Evolutionary conservation across 1,140 invertebrate genomes (phyloP).

Genomic region (Psix sp.): DNA sequence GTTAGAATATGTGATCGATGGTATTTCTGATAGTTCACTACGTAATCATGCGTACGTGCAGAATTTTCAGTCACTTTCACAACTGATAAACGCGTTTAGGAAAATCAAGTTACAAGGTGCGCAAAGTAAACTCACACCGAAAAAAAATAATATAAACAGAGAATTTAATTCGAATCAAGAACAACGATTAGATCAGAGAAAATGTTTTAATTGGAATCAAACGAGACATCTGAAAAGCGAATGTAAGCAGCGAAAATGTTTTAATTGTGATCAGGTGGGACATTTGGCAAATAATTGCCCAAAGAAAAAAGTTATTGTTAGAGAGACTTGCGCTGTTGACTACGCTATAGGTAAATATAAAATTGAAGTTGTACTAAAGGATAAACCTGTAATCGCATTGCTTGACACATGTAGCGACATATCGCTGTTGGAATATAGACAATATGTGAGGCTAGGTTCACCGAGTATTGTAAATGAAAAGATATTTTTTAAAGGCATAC

Average conservation of each 20-base stretch:
- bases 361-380: background rate
- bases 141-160: background rate
- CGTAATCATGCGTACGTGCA: constrained; percentile 8
- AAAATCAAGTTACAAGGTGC: constrained; percentile 1
- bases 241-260: constrained; percentile 1
- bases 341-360: background rate
- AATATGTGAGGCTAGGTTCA: constrained; percentile 5
- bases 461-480: background rate
- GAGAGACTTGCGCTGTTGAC: background rate
- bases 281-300: constrained; percentile 6
- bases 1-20: constrained; percentile 12
- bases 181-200: background rate
- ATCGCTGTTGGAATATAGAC: background rate
- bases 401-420: constrained; percentile 2
- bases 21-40: constrained; percentile 8
- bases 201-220: background rate
- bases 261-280: constrained; percentile 1
- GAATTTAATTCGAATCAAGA: background rate
- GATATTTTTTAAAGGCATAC: constrained; percentile 12
- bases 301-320: background rate
- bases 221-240: background rate
- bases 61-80: background rate
- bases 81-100: constrained; percentile 4
- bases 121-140: no score
- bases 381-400: background rate